Evolutionary conservation across 2,888 invertebrate genomes (phyloP).

Genomic region (Lasius fuliginosus): DNA sequence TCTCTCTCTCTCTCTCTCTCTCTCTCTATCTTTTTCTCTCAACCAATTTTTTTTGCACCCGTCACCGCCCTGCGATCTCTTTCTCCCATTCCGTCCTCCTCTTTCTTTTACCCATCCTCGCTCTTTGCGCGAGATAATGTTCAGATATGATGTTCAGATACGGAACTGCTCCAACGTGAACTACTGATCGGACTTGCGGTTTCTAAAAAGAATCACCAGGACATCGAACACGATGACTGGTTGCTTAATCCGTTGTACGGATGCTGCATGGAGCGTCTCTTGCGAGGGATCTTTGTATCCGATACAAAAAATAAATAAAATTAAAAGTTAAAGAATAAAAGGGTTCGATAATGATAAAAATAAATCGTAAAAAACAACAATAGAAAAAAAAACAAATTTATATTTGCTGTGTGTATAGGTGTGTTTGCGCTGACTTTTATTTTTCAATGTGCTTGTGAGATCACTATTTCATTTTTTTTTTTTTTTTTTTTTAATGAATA

Average conservation of each 20-base stretch:
- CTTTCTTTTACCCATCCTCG: constrained; percentile 3
- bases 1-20: not conserved
- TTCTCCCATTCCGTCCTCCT: not conserved
- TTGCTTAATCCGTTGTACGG: constrained; percentile 30
- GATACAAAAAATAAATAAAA: not conserved
- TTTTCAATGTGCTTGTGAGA: not conserved
- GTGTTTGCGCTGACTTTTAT: not conserved
- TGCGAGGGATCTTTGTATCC: not conserved
- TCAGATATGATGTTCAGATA: constrained; percentile 21
- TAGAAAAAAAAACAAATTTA: too few relatives aligned
- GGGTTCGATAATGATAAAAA: too few relatives aligned
- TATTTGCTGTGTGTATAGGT: too few relatives aligned
- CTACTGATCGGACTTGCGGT: constrained; percentile 22
- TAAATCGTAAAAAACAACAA: too few relatives aligned
- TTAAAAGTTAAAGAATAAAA: too few relatives aligned
- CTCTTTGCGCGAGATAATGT: constrained; percentile 31
- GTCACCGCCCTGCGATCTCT: constrained; percentile 39
- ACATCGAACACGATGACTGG: constrained; percentile 27
- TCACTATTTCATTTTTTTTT: not conserved
- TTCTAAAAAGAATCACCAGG: constrained; percentile 17
- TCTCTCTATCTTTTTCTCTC: not conserved
- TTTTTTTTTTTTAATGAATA: not conserved
- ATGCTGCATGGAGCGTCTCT: not conserved
- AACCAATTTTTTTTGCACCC: constrained; percentile 23
- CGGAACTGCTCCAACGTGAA: constrained; percentile 23